Evolutionary conservation across 37 sponge, comb jelly and placozoan species (phyloP).

Genomic region (Hexactinellida sp.): DNA sequence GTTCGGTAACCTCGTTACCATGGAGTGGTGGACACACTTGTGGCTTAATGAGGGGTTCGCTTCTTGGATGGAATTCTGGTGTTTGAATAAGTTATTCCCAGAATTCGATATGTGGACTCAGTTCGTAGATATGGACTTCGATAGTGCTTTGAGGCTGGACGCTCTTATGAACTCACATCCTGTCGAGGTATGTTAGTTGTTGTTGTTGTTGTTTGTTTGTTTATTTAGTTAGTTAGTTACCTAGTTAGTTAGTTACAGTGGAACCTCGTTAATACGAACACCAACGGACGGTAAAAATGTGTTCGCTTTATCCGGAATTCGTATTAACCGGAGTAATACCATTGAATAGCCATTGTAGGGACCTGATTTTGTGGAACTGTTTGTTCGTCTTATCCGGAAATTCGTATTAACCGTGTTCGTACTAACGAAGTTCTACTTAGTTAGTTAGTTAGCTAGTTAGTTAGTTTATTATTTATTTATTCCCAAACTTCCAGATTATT

Average conservation of each 20-base stretch:
- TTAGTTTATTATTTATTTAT: no score
- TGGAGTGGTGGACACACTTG: slow-evolving; percentile 98
- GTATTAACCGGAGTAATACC: no score
- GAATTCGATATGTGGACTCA: slow-evolving; percentile 91
- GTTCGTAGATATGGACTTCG: slow-evolving; percentile 56
- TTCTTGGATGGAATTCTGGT: slow-evolving; percentile 87
- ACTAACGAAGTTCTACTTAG: no score
- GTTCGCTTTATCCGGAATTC: no score
- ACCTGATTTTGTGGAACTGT: no score
- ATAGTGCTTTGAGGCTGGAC: slow-evolving; percentile 61
- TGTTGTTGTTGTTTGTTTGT: not conserved
- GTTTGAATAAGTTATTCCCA: slow-evolving; percentile 84
- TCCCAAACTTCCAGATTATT: no score
- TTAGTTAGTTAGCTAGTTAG: no score
- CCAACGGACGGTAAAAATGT: no score
- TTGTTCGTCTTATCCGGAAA: no score
- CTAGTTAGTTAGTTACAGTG: not conserved
- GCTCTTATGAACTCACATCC: slow-evolving; percentile 76
- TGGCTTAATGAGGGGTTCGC: slow-evolving; percentile 99
- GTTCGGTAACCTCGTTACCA: slow-evolving; percentile 95
- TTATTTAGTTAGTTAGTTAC: not conserved
- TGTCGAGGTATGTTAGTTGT: slow-evolving; percentile 39
- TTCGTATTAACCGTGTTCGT: no score
- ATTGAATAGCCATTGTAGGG: no score
- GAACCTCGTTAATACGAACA: no score